Evolutionary conservation across 1,140 invertebrate genomes (phyloP).

Genomic region (Aphis craccivora): DNA sequence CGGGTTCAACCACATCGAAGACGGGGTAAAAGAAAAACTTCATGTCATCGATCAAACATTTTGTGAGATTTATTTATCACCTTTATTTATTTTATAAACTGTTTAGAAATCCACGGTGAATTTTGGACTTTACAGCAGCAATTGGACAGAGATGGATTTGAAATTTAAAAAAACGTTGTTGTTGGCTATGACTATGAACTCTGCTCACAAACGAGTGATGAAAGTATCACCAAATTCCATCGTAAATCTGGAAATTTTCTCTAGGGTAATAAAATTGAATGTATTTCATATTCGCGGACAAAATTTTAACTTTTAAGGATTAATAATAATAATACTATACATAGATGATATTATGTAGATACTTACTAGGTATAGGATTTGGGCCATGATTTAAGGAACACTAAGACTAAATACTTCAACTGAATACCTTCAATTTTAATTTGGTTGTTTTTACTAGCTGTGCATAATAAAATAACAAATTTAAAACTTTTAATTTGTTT

Average conservation of each 20-base stretch:
- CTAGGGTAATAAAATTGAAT: background rate
- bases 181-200: background rate
- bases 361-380: no score
- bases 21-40: background rate
- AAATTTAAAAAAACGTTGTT: slow-evolving; percentile 1
- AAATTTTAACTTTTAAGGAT: no score
- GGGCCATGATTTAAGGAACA: no score
- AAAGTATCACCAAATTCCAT: background rate
- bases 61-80: background rate
- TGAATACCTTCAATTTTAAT: background rate
- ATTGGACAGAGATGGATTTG: slow-evolving; percentile 2
- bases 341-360: no score
- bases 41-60: background rate
- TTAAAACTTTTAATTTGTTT: no score
- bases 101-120: background rate
- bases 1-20: background rate
- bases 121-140: slow-evolving; percentile 8
- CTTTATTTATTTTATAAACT: background rate
- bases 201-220: background rate
- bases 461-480: no score
- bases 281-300: no score
- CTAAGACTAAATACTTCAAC: background rate
- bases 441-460: background rate
- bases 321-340: no score
- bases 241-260: slow-evolving; percentile 21